Conservation (phyloP, 2,797 vertebrate species). For the Cirrhinus mrigala region DNA sequence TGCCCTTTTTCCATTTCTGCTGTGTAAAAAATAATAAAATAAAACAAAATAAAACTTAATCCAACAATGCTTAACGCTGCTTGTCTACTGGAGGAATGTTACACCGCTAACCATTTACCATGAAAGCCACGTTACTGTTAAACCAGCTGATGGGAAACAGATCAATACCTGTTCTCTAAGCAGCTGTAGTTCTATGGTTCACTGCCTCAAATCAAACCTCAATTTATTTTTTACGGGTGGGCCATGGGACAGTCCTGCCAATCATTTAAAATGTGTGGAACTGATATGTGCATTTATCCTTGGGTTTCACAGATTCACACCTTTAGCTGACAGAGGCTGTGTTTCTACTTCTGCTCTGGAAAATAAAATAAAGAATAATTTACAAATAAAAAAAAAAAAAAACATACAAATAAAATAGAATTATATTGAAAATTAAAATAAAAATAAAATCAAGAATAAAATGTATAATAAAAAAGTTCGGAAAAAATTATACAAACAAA, state of each 20-base stretch:
- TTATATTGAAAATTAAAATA: background rate
- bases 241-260: background rate
- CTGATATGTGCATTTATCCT: background rate
- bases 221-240: background rate
- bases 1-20: background rate
- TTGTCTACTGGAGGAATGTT: background rate
- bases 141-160: background rate
- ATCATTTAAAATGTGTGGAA: background rate
- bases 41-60: background rate
- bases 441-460: background rate
- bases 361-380: background rate
- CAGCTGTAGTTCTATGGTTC: background rate
- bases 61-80: background rate
- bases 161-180: constrained; percentile 26
- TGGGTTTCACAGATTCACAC: background rate
- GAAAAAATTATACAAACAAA: background rate
- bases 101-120: background rate
- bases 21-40: background rate
- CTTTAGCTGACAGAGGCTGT: background rate
- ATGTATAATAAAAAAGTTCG: background rate
- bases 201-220: constrained; percentile 13
- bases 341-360: background rate
- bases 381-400: background rate
- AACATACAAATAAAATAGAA: background rate
- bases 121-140: background rate